These are phyloP conservation scores for Epinotia bilunana DNA, from an alignment of 2,888 invertebrate species.

Conservation along the genomic window DNA sequence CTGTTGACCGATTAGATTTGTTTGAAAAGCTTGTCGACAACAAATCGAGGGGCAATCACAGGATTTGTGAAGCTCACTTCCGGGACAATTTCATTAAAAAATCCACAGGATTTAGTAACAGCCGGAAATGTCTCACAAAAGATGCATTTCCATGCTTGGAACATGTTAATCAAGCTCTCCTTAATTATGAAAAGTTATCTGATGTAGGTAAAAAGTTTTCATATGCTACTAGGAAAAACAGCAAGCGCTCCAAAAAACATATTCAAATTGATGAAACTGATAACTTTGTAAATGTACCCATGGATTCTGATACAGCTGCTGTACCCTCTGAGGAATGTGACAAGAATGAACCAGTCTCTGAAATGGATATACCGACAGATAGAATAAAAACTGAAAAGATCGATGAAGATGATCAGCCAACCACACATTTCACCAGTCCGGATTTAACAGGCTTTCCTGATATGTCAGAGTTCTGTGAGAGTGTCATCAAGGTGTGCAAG, in stretches of 20 bases:
- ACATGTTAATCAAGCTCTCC: conserved; percentile 30
- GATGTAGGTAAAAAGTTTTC: neutral
- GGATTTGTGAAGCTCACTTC: conserved; percentile 51
- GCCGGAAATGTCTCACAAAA: conserved; percentile 48
- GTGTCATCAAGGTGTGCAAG: conserved; percentile 48
- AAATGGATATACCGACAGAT: conserved; percentile 16
- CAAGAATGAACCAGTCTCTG: conserved; percentile 1
- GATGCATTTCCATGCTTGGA: conserved; percentile 47
- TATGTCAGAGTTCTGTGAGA: conserved; percentile 48
- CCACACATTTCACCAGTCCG: conserved; percentile 6
- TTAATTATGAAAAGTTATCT: conserved; percentile 1
- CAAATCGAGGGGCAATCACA: conserved; percentile 48
- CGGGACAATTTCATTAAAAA: conserved; percentile 43
- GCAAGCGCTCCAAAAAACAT: neutral
- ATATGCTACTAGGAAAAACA: conserved; percentile 8
- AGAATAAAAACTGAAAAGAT: conserved; percentile 23
- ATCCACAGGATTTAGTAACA: conserved; percentile 27
- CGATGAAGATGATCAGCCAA: conserved; percentile 13
- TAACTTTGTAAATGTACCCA: neutral
- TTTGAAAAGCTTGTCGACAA: conserved; percentile 46
- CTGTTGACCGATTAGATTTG: conserved; percentile 48
- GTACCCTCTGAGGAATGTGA: neutral
- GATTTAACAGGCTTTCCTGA: conserved; percentile 26
- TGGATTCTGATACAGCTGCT: neutral
- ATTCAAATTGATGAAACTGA: conserved; percentile 1